A percentile compares a stretch with the other conserved stretches of the same genome.
Evolutionary conservation across 1,140 invertebrate genomes (phyloP).

Genomic region (Venustaconcha ellipsiformis): DNA sequence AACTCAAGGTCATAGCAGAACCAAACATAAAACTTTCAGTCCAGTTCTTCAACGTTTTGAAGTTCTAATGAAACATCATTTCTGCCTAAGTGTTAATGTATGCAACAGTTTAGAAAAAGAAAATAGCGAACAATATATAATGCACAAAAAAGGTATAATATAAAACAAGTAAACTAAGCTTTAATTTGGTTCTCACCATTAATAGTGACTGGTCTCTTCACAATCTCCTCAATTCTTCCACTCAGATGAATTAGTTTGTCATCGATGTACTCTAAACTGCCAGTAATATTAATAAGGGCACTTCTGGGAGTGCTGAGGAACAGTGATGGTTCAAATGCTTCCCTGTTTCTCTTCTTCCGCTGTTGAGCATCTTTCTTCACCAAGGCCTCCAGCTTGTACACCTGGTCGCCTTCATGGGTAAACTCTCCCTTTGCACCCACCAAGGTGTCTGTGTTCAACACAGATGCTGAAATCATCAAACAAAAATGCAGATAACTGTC

Average conservation of each 20-base stretch:
- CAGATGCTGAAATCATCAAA: constrained; percentile 30
- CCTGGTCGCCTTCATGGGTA: constrained; percentile 32
- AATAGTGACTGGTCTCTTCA: constrained; percentile 26
- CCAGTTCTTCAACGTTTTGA: too few relatives aligned
- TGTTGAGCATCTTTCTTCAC: constrained; percentile 19
- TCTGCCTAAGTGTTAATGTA: too few relatives aligned
- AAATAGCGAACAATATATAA: not conserved
- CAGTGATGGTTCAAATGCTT: constrained; percentile 24
- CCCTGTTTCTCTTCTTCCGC: constrained; percentile 16
- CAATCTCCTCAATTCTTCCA: constrained; percentile 25
- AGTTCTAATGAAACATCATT: too few relatives aligned
- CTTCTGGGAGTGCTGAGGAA: constrained; percentile 30
- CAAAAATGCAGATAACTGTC: not conserved
- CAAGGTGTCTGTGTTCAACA: constrained; percentile 36
- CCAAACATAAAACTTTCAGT: too few relatives aligned
- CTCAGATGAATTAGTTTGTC: constrained; percentile 25
- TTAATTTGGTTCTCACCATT: constrained; percentile 27
- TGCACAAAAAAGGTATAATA: not conserved
- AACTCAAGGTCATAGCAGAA: too few relatives aligned
- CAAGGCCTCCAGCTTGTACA: constrained; percentile 37
- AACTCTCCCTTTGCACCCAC: constrained; percentile 33
- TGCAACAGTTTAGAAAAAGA: not conserved
- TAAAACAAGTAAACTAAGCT: too few relatives aligned
- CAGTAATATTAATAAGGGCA: constrained; percentile 23
- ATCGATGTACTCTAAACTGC: constrained; percentile 15